Evolutionary conservation across 1,140 invertebrate species (phyloP).

Genomic region (Caenorhabditis inopinata): DNA sequence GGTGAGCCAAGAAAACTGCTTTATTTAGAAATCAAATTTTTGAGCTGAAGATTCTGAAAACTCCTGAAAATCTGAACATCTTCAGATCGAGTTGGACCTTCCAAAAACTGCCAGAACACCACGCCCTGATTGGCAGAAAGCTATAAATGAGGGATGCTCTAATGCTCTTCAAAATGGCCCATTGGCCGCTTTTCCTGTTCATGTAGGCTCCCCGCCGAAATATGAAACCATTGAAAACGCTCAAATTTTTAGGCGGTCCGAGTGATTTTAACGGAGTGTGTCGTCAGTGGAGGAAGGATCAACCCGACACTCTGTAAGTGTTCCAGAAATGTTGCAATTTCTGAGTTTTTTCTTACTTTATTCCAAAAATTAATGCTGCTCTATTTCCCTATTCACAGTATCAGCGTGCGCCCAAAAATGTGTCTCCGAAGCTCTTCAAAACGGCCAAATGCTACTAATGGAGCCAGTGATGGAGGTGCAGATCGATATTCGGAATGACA

Average conservation of each 20-base stretch:
- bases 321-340: background rate
- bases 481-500: background rate
- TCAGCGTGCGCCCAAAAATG: constrained; percentile 43
- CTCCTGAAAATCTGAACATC: background rate
- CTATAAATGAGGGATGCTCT: constrained; percentile 69
- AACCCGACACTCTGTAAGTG: constrained; percentile 35
- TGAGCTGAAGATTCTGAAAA: no score
- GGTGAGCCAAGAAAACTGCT: background rate
- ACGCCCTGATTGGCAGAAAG: constrained; percentile 67
- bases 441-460: background rate
- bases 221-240: background rate
- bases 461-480: constrained; percentile 36
- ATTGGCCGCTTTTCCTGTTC: constrained; percentile 71
- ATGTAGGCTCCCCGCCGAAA: constrained; percentile 63
- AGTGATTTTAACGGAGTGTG: background rate
- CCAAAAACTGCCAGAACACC: constrained; percentile 49
- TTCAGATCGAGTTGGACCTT: constrained; percentile 58
- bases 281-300: constrained; percentile 31
- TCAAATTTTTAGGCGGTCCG: background rate
- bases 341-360: no score
- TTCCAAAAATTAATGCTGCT: no score
- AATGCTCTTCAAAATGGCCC: constrained; percentile 69
- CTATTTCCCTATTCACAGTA: background rate
- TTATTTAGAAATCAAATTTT: no score
- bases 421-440: background rate